Percentiles rank a stretch among this genome's conserved stretches.
phyloP scores from a whole-genome alignment of 2,113 vertebrate genomes.

The Bufo gargarizans region DNA sequence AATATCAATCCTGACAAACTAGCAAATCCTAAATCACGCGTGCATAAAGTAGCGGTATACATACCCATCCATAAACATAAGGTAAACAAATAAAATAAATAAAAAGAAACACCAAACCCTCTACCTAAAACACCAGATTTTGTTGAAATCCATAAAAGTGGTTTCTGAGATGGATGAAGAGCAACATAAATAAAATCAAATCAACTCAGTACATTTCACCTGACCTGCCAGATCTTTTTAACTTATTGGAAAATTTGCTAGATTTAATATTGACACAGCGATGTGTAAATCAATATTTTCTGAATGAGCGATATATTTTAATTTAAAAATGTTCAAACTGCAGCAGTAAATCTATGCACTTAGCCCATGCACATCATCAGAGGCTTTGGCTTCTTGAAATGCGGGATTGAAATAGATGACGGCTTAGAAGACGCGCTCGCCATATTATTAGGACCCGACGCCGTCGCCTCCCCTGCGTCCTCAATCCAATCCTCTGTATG shows the following conservation, averaged over 20 bases:
- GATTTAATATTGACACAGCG: slow-evolving; percentile 95
- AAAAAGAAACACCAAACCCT: too few species aligned
- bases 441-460: background rate
- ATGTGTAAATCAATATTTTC: slow-evolving; percentile 94
- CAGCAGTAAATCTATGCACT: slow-evolving; percentile 93
- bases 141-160: slow-evolving; percentile 44
- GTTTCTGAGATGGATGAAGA: slow-evolving; percentile 57
- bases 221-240: slow-evolving; percentile 86
- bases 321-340: slow-evolving; percentile 96
- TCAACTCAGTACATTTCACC: slow-evolving; percentile 81
- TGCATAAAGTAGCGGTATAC: too few species aligned
- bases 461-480: background rate
- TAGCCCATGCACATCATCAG: slow-evolving; percentile 79
- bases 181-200: slow-evolving; percentile 75
- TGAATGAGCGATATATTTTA: slow-evolving; percentile 99
- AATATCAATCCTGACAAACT: too few species aligned
- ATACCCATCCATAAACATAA: too few species aligned
- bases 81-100: too few species aligned
- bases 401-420: slow-evolving; percentile 64
- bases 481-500: too few species aligned
- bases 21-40: too few species aligned
- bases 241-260: slow-evolving; percentile 94
- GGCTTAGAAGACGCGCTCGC: slow-evolving; percentile 46
- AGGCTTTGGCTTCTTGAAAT: slow-evolving; percentile 64
- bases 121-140: slow-evolving; percentile 52